Base-by-base conservation (phyloP, 2,113 vertebrate genomes). In the Cynopterus brachyotis region DNA sequence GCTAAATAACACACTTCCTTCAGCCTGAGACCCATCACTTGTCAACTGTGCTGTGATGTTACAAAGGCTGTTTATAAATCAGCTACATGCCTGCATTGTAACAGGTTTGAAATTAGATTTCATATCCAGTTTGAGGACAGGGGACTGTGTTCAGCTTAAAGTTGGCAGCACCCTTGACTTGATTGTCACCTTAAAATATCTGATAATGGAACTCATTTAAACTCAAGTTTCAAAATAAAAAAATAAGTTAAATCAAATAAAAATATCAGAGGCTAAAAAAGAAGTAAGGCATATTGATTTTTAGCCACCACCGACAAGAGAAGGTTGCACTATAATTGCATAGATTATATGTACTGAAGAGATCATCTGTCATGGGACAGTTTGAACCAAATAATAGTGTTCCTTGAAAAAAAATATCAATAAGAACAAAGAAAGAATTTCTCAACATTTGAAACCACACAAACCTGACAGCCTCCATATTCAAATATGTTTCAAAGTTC, bases 161-260 rank as follows among this genome's bases (percentile, higher is more conserved):
- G 94, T 28, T 92, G 90, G 88, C 97, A 94, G 94, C 37, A 93
- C 55, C 80, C 75, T 94, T 73, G 81, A 92, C 75, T 83, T 96
- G 87, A 96, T 2, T 95, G 85, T 90, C 91, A 95, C 94, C 89
- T 96, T 91, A 95, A 96, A 92, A 96, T 95, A 92, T 84, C 94
- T 96, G 92, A 81, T 90, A 95, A 88, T 96, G 91, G 84, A 95
- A 94, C 10, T 80, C 96, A 91, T 92, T 94, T 73, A 83, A 96
- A 93, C 83, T 93, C 91, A 80, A 96, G 94, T 90, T 97, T 94
- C 88, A 84, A 98, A 96, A 96, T 78, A 92, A 98, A 97, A 90
- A 79, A n/a, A 66, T 92, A 76, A 76, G 30, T 88, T 96, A 81
- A 88, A 94, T 20, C 62, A 87, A 94, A 92, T 81, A 17, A 66